Conservation (phyloP, 2,113 vertebrate genomes). For the Heliornis fulica region DNA sequence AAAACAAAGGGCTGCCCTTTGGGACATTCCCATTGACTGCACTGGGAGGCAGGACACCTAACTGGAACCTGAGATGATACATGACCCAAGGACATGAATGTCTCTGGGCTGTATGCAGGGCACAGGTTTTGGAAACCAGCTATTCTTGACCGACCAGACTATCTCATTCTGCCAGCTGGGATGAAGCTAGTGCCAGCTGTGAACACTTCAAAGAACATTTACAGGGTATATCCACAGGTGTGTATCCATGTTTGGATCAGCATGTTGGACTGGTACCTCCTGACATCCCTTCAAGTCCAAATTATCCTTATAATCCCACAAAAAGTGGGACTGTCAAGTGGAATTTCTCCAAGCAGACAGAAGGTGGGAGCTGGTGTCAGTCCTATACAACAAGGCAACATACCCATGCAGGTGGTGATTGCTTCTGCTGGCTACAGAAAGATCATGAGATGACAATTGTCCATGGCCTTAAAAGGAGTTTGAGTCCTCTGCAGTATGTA, state of each 20-base stretch:
- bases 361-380: background rate
- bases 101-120: background rate
- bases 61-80: background rate
- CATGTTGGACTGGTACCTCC: background rate
- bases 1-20: background rate
- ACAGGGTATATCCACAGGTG: background rate
- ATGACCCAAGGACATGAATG: background rate
- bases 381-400: background rate
- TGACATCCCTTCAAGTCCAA: background rate
- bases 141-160: background rate
- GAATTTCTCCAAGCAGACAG: background rate
- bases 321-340: background rate
- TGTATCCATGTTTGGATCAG: background rate
- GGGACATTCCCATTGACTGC: background rate
- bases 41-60: background rate
- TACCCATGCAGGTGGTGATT: background rate
- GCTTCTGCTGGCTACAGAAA: background rate
- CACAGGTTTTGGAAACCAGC: fast-evolving
- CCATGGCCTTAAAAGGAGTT: fast-evolving
- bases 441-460: background rate
- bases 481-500: background rate
- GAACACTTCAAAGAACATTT: background rate
- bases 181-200: background rate
- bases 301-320: background rate
- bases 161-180: background rate